phyloP scores from a whole-genome alignment of 2,113 vertebrate genomes.

The Ptilonorhynchus violaceus region DNA sequence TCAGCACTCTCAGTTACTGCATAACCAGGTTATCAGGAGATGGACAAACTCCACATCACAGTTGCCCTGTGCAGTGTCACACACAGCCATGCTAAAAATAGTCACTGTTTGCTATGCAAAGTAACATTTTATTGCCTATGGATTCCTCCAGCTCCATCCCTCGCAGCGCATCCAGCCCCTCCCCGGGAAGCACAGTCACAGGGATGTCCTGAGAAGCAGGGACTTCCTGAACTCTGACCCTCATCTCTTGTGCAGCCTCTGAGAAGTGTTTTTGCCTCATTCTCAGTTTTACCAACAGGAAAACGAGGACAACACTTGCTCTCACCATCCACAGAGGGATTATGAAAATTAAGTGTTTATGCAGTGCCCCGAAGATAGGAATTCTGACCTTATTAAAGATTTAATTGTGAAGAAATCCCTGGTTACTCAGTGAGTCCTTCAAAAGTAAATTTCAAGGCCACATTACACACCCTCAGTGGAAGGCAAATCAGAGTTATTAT shows the following conservation, averaged over 20 bases:
- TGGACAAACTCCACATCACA: not conserved
- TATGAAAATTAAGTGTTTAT: not conserved
- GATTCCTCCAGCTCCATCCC: not conserved
- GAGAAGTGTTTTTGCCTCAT: not conserved
- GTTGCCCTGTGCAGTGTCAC: not conserved
- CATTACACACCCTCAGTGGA: fast-evolving
- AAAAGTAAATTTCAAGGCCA: constrained; percentile 40
- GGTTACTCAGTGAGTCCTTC: not conserved
- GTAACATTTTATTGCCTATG: not conserved
- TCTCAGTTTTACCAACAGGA: not conserved
- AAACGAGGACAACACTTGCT: not conserved
- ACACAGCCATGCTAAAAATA: not conserved
- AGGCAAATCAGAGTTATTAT: not conserved
- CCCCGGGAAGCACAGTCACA: not conserved
- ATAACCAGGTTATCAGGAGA: not conserved
- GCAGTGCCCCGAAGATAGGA: not conserved
- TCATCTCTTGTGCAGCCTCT: not conserved
- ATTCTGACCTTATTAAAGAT: constrained; percentile 38
- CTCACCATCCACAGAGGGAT: not conserved
- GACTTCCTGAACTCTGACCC: not conserved
- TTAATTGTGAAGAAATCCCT: constrained; percentile 52
- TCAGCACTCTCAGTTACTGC: not conserved
- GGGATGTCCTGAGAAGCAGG: not conserved
- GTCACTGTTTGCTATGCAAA: not conserved
- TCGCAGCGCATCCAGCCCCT: not conserved